Conservation (phyloP, 2,797 vertebrate genomes). For the Gymnocypris eckloni region DNA sequence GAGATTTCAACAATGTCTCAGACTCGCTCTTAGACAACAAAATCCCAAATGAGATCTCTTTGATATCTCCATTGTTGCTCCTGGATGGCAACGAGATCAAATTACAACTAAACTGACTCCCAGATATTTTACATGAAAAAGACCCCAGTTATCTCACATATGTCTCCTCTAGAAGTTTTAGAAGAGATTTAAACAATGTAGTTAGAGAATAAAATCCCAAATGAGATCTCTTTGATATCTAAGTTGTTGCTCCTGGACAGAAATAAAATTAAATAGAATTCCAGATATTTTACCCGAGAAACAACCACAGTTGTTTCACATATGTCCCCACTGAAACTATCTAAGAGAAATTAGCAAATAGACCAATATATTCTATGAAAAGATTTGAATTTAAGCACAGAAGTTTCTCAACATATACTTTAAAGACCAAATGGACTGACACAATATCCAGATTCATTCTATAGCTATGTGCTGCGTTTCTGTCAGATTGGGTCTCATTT, state of each 20-base stretch:
- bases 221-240: neutral
- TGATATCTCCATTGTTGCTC: neutral
- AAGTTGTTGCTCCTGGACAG: neutral
- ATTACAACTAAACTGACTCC: neutral
- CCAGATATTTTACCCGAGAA: neutral
- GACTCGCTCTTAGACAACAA: neutral
- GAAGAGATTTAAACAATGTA: no score
- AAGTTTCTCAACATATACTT: neutral
- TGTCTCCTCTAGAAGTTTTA: no score
- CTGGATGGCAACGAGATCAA: neutral
- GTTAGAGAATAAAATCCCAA: neutral
- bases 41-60: neutral
- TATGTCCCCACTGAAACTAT: neutral
- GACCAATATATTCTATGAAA: neutral
- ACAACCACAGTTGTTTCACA: neutral
- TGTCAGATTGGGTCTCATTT: neutral
- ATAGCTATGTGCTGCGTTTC: neutral
- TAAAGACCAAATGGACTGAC: neutral
- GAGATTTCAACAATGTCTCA: no score
- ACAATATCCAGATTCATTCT: neutral
- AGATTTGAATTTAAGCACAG: neutral
- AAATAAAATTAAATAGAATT: neutral
- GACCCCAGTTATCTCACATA: no score
- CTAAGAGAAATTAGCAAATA: neutral
- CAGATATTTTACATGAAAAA: neutral